phyloP scores from a whole-genome alignment of 2,888 invertebrate species.

The Heliconius ismenius region DNA sequence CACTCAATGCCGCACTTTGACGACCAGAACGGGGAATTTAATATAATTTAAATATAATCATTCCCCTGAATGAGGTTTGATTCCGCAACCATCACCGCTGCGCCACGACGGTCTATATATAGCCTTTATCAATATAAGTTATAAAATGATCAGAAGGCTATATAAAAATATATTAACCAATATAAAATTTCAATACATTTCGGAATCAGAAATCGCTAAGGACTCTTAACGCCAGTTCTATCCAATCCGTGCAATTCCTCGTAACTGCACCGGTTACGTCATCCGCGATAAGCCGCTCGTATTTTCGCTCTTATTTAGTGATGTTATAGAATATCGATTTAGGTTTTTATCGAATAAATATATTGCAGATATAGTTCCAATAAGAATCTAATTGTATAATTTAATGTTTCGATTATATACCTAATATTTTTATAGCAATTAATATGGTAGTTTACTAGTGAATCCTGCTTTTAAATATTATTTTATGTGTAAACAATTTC shows the following conservation, averaged over 20 bases:
- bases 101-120: background rate
- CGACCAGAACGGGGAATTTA: background rate
- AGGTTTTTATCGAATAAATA: background rate
- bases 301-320: slow-evolving; percentile 45
- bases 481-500: too few species aligned
- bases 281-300: slow-evolving; percentile 57
- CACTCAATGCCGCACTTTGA: background rate
- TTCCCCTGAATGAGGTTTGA: background rate
- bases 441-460: too few species aligned
- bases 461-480: too few species aligned
- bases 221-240: slow-evolving; percentile 36
- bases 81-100: background rate
- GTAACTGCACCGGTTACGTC: slow-evolving; percentile 65
- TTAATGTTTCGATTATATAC: too few species aligned
- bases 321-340: slow-evolving; percentile 23
- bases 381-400: too few species aligned
- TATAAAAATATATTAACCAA: too few species aligned
- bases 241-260: slow-evolving; percentile 52
- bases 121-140: background rate
- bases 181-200: slow-evolving; percentile 27
- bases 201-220: slow-evolving; percentile 33
- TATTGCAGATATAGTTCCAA: background rate
- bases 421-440: too few species aligned
- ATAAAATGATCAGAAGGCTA: background rate
- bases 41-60: too few species aligned